Conservation (phyloP, 2,797 vertebrate species). For the Poeciliopsis infans region DNA sequence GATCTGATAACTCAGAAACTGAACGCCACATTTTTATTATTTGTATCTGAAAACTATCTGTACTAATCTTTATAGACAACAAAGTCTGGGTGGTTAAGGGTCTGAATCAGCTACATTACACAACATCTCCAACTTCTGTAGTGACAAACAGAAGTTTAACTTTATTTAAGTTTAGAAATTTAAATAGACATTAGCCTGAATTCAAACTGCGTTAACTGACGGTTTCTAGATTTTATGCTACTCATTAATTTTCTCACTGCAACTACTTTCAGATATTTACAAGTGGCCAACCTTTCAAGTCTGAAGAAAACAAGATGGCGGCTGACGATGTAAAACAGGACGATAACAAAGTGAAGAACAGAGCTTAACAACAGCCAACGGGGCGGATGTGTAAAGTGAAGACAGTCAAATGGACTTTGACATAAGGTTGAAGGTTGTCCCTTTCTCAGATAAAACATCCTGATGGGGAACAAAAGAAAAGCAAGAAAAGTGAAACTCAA, state of each 20-base stretch:
- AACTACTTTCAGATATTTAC: slow-evolving; percentile 51
- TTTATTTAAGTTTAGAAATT: background rate
- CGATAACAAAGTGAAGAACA: background rate
- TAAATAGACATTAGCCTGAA: background rate
- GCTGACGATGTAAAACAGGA: background rate
- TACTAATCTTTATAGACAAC: background rate
- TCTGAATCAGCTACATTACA: background rate
- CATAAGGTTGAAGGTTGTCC: background rate
- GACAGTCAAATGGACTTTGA: background rate
- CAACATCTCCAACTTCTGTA: background rate
- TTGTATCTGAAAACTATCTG: background rate
- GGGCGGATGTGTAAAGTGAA: background rate
- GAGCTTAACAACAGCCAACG: background rate
- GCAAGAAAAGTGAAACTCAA: background rate
- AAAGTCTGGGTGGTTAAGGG: background rate
- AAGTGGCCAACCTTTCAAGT: background rate
- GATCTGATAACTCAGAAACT: background rate
- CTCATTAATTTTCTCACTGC: background rate
- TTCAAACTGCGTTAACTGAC: background rate
- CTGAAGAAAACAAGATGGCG: slow-evolving; percentile 22
- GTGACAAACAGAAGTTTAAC: background rate
- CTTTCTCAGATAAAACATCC: background rate
- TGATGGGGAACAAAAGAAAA: background rate
- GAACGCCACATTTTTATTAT: background rate
- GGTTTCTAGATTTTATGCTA: background rate